A percentile compares a stretch with the other conserved stretches of the same genome.
phyloP scores from a whole-genome alignment of 1,140 invertebrate species.

The Drosophila kohkoa region DNA sequence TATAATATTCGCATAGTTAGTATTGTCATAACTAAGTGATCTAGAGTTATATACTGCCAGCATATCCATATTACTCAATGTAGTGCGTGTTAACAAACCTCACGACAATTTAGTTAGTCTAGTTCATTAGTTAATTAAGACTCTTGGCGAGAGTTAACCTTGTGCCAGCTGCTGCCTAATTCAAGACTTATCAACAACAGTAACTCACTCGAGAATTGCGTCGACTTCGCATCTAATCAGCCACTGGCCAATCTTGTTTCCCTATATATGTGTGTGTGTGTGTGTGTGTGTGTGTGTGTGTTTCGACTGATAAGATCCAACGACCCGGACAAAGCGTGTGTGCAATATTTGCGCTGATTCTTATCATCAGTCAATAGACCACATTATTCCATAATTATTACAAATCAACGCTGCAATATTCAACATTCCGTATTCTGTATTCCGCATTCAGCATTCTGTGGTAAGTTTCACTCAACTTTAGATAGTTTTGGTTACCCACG shows the following conservation, averaged over 20 bases:
- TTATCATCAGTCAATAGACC: conserved; percentile 20
- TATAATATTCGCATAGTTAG: background rate
- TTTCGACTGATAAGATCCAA: background rate
- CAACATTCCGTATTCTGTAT: background rate
- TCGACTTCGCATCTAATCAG: conserved; percentile 31
- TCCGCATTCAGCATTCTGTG: conserved; percentile 17
- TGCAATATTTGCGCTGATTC: conserved; percentile 49
- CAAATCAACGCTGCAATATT: conserved; percentile 13
- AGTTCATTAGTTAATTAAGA: conserved; percentile 4
- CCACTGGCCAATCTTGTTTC: conserved; percentile 31
- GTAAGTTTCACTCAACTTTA: conserved; percentile 15
- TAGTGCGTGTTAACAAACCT: too few species aligned
- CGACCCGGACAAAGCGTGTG: conserved; percentile 1
- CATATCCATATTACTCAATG: background rate
- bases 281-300: background rate
- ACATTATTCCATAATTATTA: conserved; percentile 1
- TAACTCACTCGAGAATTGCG: background rate
- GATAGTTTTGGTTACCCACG: background rate
- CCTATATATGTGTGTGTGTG: background rate
- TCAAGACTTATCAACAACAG: conserved; percentile 24
- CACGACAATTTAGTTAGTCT: background rate
- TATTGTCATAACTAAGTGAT: background rate
- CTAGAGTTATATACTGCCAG: conserved; percentile 18
- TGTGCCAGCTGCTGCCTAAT: conserved; percentile 15
- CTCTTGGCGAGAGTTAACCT: conserved; percentile 7